phyloP scores from a whole-genome alignment of 1,140 invertebrate species.

The Atopsyche davidsoni region DNA sequence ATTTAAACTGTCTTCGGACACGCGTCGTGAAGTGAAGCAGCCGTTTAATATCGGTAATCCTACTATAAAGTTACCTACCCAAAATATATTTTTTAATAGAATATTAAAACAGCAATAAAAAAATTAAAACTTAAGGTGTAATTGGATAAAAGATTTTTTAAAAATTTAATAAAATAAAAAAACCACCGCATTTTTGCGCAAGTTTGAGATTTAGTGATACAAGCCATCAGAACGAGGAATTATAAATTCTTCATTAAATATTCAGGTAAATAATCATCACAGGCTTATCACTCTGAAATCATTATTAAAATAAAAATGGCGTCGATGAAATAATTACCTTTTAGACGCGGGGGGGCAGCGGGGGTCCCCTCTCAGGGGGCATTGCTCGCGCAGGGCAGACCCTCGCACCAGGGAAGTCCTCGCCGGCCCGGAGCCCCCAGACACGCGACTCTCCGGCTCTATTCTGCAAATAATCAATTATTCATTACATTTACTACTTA shows the following conservation, averaged over 20 bases:
- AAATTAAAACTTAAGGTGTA: no score
- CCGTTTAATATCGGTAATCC: no score
- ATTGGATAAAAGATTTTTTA: no score
- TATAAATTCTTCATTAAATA: conserved; percentile 17
- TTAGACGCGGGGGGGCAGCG: conserved; percentile 54
- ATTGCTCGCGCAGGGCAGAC: conserved; percentile 52
- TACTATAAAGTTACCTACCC: no score
- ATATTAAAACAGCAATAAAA: no score
- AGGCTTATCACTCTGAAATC: background rate
- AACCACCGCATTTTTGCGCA: no score
- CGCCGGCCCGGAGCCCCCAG: conserved; percentile 31
- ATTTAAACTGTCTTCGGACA: no score
- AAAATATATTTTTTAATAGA: no score
- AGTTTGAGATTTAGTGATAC: background rate
- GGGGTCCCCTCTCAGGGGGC: conserved; percentile 55
- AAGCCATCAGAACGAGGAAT: conserved; percentile 18
- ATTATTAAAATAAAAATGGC: background rate
- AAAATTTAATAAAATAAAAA: no score
- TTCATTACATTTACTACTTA: no score
- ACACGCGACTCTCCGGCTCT: conserved; percentile 24
- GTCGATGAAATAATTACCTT: conserved; percentile 33
- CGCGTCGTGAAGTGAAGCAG: no score
- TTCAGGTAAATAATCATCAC: conserved; percentile 15
- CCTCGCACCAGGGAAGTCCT: conserved; percentile 41
- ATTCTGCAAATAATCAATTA: no score